These are phyloP conservation scores for Lamellibrachia columna DNA, from an alignment of 2,888 invertebrate genomes.

Conservation along the genomic window DNA sequence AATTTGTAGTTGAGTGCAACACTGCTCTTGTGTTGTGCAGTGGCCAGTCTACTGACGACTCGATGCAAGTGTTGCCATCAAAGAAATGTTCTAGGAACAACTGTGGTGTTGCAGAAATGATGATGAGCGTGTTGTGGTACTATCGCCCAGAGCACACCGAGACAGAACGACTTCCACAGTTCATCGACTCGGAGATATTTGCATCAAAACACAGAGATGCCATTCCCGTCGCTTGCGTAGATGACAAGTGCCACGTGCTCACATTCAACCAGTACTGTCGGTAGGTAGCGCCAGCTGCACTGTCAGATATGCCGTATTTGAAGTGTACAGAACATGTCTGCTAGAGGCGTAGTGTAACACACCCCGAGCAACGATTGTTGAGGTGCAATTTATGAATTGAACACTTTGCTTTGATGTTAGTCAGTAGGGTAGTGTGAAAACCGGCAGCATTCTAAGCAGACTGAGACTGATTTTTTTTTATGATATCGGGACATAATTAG, in stretches of 20 bases:
- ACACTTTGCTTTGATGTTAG: too few species aligned
- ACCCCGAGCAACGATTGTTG: too few species aligned
- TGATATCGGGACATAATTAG: too few species aligned
- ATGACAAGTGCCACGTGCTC: slow-evolving; percentile 96
- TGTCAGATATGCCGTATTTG: not conserved
- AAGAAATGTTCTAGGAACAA: not conserved
- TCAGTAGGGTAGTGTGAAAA: too few species aligned
- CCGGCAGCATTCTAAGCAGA: too few species aligned
- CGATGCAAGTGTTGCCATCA: not conserved
- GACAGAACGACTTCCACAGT: slow-evolving; percentile 78
- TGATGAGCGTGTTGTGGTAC: slow-evolving; percentile 96
- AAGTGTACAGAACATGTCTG: too few species aligned
- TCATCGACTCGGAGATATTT: slow-evolving; percentile 91
- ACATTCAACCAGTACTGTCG: slow-evolving; percentile 97
- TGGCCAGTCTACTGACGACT: not conserved
- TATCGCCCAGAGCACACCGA: slow-evolving; percentile 97
- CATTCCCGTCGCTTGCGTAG: slow-evolving; percentile 95
- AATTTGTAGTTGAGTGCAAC: not conserved
- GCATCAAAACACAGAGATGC: slow-evolving; percentile 95
- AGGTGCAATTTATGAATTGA: too few species aligned
- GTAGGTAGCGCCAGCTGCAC: slow-evolving; percentile 67
- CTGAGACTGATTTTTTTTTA: too few species aligned
- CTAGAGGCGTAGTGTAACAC: too few species aligned
- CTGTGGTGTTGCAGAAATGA: slow-evolving; percentile 80
- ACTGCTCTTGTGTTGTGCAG: not conserved